Conservation (phyloP, 2,113 vertebrate species). For the Balaeniceps rex region DNA sequence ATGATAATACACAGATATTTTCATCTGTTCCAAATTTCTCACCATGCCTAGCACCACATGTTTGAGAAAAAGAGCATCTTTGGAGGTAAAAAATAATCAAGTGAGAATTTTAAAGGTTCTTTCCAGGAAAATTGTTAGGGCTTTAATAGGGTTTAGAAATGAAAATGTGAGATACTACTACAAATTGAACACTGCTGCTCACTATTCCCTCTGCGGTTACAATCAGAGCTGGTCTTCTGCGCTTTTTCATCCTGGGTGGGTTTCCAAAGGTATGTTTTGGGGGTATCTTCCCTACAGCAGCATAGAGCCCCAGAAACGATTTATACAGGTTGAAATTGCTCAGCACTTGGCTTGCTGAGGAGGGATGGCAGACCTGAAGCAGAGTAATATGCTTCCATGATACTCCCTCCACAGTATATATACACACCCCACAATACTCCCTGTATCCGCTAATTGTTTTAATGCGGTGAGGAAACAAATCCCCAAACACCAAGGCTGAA, state of each 20-base stretch:
- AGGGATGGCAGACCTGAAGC: not conserved
- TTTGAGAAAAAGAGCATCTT: not conserved
- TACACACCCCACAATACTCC: not conserved
- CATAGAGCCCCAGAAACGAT: not conserved
- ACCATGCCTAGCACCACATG: not conserved
- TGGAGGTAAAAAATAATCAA: not conserved
- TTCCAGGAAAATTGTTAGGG: not conserved
- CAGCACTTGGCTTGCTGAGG: not conserved
- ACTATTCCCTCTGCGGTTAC: not conserved
- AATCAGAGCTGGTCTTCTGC: not conserved
- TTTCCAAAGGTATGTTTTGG: not conserved
- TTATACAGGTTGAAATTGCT: not conserved
- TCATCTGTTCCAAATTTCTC: not conserved
- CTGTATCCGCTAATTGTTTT: not conserved
- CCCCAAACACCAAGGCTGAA: not conserved
- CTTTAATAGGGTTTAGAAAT: not conserved
- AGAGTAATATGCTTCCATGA: not conserved
- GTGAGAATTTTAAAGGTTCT: not conserved
- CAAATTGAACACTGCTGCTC: not conserved
- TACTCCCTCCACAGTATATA: accelerated
- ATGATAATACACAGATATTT: not conserved
- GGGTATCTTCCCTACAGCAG: not conserved
- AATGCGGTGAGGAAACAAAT: not conserved
- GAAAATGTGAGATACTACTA: not conserved
- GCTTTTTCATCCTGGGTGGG: not conserved